phyloP scores from a whole-genome alignment of 2,113 vertebrate species.

The Chaetops frenatus region DNA sequence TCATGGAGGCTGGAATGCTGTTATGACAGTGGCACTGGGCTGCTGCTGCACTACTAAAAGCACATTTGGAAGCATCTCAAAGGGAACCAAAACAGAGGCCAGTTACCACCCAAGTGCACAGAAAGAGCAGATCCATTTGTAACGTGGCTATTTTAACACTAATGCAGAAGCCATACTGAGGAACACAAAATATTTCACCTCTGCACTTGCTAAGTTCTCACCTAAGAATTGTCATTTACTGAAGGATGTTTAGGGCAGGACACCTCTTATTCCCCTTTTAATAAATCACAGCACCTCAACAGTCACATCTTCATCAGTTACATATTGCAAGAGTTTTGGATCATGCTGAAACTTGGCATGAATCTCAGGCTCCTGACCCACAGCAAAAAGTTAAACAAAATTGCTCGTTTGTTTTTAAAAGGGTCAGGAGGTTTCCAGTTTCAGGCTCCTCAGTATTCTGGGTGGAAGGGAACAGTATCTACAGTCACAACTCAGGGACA shows the following conservation, averaged over 20 bases:
- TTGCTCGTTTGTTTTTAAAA: neutral
- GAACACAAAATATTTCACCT: neutral
- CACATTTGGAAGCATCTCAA: slow-evolving; percentile 25
- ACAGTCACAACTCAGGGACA: neutral
- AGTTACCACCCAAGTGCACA: neutral
- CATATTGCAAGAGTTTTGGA: neutral
- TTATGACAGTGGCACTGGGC: slow-evolving; percentile 6
- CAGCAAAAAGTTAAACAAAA: slow-evolving; percentile 5
- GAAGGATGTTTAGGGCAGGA: neutral
- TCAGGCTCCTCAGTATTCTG: neutral
- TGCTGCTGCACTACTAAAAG: slow-evolving; percentile 17
- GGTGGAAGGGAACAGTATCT: neutral
- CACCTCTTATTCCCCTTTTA: neutral
- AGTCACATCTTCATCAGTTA: neutral
- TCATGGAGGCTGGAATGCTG: slow-evolving; percentile 12
- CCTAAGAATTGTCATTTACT: neutral
- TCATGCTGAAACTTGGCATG: neutral
- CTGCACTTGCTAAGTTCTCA: neutral
- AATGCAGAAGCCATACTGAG: neutral
- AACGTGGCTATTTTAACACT: neutral
- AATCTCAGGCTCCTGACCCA: neutral
- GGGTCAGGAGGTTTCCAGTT: neutral
- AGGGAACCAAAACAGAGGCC: neutral
- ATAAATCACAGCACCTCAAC: neutral
- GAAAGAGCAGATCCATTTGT: neutral